A percentile compares a stretch with the other conserved stretches of the same genome.
Evolutionary conservation across 2,797 vertebrate species (phyloP).

Genomic region (Peromyscus eremicus): DNA sequence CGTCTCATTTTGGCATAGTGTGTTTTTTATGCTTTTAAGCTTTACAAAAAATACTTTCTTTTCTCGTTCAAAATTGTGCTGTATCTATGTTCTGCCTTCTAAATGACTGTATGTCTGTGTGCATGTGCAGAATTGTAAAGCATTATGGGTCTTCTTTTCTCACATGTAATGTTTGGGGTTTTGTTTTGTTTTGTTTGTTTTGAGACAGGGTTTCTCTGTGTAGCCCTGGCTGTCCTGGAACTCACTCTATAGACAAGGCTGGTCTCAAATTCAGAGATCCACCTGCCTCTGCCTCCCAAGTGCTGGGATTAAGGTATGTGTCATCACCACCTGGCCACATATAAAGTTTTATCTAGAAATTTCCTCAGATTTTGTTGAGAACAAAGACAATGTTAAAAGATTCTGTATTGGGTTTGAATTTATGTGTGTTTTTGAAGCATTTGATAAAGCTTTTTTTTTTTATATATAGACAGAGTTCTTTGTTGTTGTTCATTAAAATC

Average conservation of each 20-base stretch:
- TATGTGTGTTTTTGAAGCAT: constrained; percentile 66
- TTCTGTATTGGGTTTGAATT: constrained; percentile 68
- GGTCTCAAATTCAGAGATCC: background rate
- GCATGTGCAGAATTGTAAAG: background rate
- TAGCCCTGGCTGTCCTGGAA: no score
- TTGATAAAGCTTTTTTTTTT: constrained; percentile 79
- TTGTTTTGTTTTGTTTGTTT: background rate
- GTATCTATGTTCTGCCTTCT: constrained; percentile 44
- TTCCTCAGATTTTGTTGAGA: constrained; percentile 56
- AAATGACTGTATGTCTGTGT: constrained; percentile 16
- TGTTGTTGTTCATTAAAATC: constrained; percentile 78
- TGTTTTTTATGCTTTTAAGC: constrained; percentile 59
- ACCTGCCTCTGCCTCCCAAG: background rate
- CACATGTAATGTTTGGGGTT: background rate
- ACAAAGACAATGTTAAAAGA: constrained; percentile 68
- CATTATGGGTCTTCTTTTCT: constrained; percentile 6
- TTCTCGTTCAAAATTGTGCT: background rate
- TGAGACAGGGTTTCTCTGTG: background rate
- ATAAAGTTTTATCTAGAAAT: constrained; percentile 72
- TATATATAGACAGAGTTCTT: constrained; percentile 67
- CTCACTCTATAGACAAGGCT: background rate
- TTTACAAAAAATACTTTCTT: constrained; percentile 53
- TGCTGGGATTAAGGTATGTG: background rate
- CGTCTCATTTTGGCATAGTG: constrained; percentile 38
- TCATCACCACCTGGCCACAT: background rate